Evolutionary conservation across 2,113 vertebrate genomes (phyloP), one percentile per base, ranked within the genome.

Genomic region (Colistium nudipinnis): DNA sequence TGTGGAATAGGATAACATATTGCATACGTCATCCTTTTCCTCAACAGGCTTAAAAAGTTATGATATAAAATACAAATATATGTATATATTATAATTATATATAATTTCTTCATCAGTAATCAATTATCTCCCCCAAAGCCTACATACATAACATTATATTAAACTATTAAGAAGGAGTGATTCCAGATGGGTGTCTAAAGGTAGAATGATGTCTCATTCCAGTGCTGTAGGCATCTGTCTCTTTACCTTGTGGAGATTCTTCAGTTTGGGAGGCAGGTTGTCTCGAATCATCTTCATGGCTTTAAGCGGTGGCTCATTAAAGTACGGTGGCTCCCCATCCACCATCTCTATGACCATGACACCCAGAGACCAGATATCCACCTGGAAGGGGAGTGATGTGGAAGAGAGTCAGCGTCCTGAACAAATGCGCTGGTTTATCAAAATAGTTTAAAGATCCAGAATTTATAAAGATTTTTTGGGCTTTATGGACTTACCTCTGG

Each of bases 331-430:
- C 10, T 99, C 97, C 25, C 97, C 97, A 0, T 98, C 97, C 5
- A 99, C 97, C 97, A 98, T 99, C 90, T 99, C 97, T 0, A 99
- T 98, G 24, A 98, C 97, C 97, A 99, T 99, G 70, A 98, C 94
- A 0, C 97, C 97, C 78, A 98, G 88, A 0, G 97, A 99, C 97
- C 97, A 98, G 88, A 98, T 96, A 41, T 98, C 97, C 76, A 98
- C 97, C 92, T 93, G 80, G 13, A 71, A 0, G 31, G 3, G 54
- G 20, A 53, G 20, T 0, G 20, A 11, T 17, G 48, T 78, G 28
- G 60, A 35, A 7, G 19, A 51, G 6, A 1, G 53, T 6, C 30
- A 62, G 1, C 11, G 14, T 1, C 2, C 4, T 3, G n/a, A 53
- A 45, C 12, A 51, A 10, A 25, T 8, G 17, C 7, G 24, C 9